Base-by-base conservation (phyloP, 2,797 vertebrate species). In the Paguma larvata region DNA sequence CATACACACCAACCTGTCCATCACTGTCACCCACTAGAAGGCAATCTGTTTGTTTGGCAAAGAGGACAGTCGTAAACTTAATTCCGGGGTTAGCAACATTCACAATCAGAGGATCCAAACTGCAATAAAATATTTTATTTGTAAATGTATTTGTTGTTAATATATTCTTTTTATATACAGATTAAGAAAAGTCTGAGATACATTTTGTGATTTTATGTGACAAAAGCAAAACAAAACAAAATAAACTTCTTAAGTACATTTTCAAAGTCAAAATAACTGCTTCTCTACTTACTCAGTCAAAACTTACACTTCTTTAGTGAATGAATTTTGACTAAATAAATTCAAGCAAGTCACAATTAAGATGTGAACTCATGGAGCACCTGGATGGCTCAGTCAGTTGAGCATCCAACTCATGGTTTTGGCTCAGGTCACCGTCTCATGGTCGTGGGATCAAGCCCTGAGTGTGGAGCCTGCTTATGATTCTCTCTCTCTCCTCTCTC, bases 21-120 rank as follows among this genome's bases (percentile, higher is more conserved):
- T 97, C 78, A n/a, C 98, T 99, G 98, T 99, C 99, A 65, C 99
- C 99, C 4, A 99, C 98, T 8, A 99, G 98, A 79, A 99, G 98
- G 95, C 99, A 99, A 96, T 99, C 96, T 1, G 99, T 98, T 70
- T 99, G 98, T 34, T 94, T 93, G 80, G 99, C 98, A 67, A 99
- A 99, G 88, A 99, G 99, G n/a, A 99, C 89, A 0, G 98, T 98
- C 0, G 97, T 99, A 96, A 99, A 99, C 2, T 97, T 99, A 41
- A 98, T 98, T 3, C 98, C 98, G 0, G 99, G 98, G 62, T 96
- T 98, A 59, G 99, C 99, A n/a, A 85, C 53, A 65, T 96, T 98
- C 53, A 99, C 99, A 27, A 99, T 96, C 48, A 99, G 85, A 0
- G 99, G 99, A 44, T 99, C 98, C 97, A 99, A 97, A 96, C 99